A percentile compares a stretch with the other conserved stretches of the same genome.
phyloP scores from a whole-genome alignment of 2,888 invertebrate genomes.

The Nephrotoma appendiculata region DNA sequence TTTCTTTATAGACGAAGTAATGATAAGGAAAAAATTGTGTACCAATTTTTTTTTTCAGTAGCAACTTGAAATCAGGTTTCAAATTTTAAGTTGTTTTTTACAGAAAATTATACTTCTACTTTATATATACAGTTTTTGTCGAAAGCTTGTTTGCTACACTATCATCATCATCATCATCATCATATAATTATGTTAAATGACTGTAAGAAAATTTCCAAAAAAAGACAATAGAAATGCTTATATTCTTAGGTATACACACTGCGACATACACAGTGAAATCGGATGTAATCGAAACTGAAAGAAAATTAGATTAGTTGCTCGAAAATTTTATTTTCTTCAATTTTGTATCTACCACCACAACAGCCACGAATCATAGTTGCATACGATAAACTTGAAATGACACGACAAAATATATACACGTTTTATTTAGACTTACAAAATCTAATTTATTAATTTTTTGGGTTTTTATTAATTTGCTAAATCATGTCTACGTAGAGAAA shows the following conservation, averaged over 20 bases:
- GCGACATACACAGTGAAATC: background rate
- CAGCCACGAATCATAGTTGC: background rate
- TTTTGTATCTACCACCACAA: background rate
- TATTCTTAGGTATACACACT: background rate
- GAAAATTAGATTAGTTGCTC: background rate
- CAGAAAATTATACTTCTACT: background rate
- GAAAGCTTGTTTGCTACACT: background rate
- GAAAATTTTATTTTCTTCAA: background rate
- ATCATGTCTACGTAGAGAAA: background rate
- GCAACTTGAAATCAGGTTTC: background rate
- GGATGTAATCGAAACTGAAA: background rate
- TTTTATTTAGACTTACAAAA: background rate
- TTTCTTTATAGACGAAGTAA: background rate
- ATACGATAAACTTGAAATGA: background rate
- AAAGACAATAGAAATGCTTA: background rate
- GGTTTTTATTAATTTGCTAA: background rate
- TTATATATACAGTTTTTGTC: background rate
- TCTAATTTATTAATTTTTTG: background rate
- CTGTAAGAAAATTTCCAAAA: background rate
- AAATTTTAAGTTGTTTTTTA: background rate
- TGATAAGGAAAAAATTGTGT: background rate
- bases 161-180: background rate
- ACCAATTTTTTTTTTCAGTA: background rate
- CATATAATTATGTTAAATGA: background rate
- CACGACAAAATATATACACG: background rate